Conservation (phyloP, 2,888 invertebrate genomes). For the Drosophila pseudotalamancana region DNA sequence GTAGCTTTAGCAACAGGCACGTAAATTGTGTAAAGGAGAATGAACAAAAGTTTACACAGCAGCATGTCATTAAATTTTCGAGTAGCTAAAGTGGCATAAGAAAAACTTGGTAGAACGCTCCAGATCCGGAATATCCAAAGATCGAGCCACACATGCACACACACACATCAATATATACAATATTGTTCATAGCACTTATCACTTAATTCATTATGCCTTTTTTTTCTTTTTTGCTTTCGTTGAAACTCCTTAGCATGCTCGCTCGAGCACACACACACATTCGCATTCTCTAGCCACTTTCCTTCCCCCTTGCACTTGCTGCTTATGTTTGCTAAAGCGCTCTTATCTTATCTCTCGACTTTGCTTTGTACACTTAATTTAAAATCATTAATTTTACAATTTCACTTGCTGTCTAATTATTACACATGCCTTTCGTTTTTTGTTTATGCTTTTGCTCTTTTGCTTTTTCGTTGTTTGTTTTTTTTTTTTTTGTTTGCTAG, state of each 20-base stretch:
- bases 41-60: slow-evolving; percentile 53
- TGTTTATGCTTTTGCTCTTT: slow-evolving; percentile 39
- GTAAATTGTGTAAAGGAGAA: slow-evolving; percentile 55
- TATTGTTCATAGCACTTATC: slow-evolving; percentile 56
- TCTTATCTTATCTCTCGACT: slow-evolving; percentile 65
- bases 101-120: slow-evolving; percentile 42
- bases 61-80: slow-evolving; percentile 51
- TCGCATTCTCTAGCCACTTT: slow-evolving; percentile 14
- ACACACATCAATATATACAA: slow-evolving; percentile 16
- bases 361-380: slow-evolving; percentile 67
- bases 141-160: slow-evolving; percentile 26
- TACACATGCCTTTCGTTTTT: slow-evolving; percentile 45
- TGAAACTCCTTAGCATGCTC: slow-evolving; percentile 45
- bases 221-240: slow-evolving; percentile 43
- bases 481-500: slow-evolving; percentile 22
- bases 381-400: slow-evolving; percentile 70
- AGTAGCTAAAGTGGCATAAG: slow-evolving; percentile 26
- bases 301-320: slow-evolving; percentile 57
- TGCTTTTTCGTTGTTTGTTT: slow-evolving; percentile 11
- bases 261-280: slow-evolving; percentile 3
- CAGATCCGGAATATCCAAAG: slow-evolving; percentile 42
- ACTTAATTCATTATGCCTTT: slow-evolving; percentile 42
- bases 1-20: slow-evolving; percentile 38
- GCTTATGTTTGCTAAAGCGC: slow-evolving; percentile 57
- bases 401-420: slow-evolving; percentile 53